A percentile compares a stretch with the other conserved stretches of the same genome.
Conservation (phyloP, 2,888 invertebrate species). For the Agrochola macilenta region DNA sequence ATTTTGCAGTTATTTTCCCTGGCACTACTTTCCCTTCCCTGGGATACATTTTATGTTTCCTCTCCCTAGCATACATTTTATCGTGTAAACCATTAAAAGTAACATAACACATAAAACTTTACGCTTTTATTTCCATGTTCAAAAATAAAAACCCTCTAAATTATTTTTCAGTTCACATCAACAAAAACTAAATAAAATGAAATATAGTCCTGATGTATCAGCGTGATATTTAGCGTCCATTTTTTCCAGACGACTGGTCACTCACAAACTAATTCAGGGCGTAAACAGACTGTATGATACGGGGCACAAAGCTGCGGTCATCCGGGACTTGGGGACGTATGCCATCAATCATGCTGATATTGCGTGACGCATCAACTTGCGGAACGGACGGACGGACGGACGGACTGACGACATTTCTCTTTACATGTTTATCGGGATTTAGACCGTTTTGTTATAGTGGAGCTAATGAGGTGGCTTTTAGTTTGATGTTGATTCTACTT, state of each 20-base stretch:
- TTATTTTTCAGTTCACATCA: conserved; percentile 9
- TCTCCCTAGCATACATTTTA: no score
- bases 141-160: conserved; percentile 18
- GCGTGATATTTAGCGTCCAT: conserved; percentile 59
- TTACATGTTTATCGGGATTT: conserved; percentile 72
- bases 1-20: background rate
- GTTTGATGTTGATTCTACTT: background rate
- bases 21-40: no score
- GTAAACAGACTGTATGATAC: conserved; percentile 66
- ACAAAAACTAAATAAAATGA: conserved; percentile 44
- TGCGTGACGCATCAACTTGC: conserved; percentile 85
- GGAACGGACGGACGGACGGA: conserved; percentile 52
- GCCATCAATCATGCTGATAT: conserved; percentile 86
- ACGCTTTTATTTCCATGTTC: background rate
- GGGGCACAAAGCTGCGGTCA: conserved; percentile 70
- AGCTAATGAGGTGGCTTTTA: conserved; percentile 46
- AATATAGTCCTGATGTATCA: conserved; percentile 44
- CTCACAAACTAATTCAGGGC: conserved; percentile 64
- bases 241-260: conserved; percentile 63
- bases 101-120: background rate
- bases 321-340: conserved; percentile 69
- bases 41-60: no score
- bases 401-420: conserved; percentile 74
- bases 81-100: background rate
- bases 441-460: conserved; percentile 51